Conservation (phyloP, 2,113 vertebrate species). For the Anolis sagrei region DNA sequence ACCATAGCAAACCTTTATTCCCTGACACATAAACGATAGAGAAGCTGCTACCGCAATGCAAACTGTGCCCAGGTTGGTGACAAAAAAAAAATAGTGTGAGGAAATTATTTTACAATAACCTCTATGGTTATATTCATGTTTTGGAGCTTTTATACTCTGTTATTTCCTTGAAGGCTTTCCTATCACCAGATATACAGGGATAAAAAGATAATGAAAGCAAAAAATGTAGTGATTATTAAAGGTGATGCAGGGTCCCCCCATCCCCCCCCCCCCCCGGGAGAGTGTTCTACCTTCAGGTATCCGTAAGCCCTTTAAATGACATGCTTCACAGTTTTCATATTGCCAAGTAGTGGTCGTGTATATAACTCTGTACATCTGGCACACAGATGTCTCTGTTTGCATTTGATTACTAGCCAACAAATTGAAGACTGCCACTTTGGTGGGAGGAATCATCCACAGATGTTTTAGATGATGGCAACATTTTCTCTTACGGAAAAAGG, state of each 20-base stretch:
- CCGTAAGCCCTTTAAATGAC: slow-evolving; percentile 17
- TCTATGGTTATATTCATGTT: neutral
- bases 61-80: neutral
- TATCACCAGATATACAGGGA: neutral
- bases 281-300: slow-evolving; percentile 19
- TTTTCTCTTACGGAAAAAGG: slow-evolving; percentile 6
- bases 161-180: neutral
- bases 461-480: slow-evolving; percentile 44
- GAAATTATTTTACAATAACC: neutral
- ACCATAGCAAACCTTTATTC: too few species aligned
- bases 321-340: slow-evolving; percentile 40
- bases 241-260: slow-evolving; percentile 5
- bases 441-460: slow-evolving; percentile 49
- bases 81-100: neutral
- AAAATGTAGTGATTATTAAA: slow-evolving; percentile 4
- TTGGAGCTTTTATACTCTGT: neutral
- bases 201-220: slow-evolving; percentile 6
- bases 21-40: neutral
- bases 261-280: too few species aligned
- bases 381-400: slow-evolving; percentile 59
- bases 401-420: slow-evolving; percentile 57
- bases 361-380: slow-evolving; percentile 52
- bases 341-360: slow-evolving; percentile 30
- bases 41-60: neutral
- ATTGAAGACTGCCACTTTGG: slow-evolving; percentile 43